phyloP scores from a whole-genome alignment of 2,113 vertebrate genomes.

The Calidris pygmaea region DNA sequence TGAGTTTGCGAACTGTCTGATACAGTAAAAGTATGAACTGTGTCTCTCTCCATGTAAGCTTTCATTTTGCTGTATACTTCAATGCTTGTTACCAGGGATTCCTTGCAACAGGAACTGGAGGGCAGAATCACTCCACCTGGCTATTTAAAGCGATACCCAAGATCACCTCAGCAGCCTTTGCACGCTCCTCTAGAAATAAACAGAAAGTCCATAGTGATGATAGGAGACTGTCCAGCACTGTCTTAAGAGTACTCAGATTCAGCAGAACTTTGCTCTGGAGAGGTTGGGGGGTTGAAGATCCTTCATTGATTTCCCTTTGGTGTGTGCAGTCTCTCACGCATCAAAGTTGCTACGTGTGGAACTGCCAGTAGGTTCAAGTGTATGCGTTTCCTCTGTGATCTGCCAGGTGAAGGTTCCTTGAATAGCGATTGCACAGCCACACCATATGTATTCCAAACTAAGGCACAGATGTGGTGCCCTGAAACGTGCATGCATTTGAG shows the following conservation, averaged over 20 bases:
- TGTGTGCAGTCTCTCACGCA: neutral
- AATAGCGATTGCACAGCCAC: neutral
- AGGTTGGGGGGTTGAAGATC: neutral
- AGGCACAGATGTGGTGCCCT: neutral
- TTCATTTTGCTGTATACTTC: neutral
- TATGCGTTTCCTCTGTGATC: neutral
- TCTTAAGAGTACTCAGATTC: neutral
- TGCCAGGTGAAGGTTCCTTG: neutral
- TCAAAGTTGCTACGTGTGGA: neutral
- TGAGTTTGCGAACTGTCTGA: neutral
- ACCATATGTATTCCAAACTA: neutral
- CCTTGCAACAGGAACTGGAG: neutral
- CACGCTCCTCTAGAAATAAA: neutral
- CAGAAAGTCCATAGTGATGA: neutral
- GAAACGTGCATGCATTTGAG: neutral
- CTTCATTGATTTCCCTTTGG: neutral
- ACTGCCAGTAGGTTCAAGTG: neutral
- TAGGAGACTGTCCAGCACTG: neutral
- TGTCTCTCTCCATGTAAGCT: neutral
- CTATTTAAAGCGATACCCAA: neutral
- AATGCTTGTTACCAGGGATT: neutral
- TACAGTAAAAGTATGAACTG: neutral
- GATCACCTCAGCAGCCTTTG: neutral
- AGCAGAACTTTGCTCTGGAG: neutral
- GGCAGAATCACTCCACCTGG: neutral